Evolutionary conservation across 2,113 vertebrate genomes (phyloP).

Genomic region (Empidonax alnorum): DNA sequence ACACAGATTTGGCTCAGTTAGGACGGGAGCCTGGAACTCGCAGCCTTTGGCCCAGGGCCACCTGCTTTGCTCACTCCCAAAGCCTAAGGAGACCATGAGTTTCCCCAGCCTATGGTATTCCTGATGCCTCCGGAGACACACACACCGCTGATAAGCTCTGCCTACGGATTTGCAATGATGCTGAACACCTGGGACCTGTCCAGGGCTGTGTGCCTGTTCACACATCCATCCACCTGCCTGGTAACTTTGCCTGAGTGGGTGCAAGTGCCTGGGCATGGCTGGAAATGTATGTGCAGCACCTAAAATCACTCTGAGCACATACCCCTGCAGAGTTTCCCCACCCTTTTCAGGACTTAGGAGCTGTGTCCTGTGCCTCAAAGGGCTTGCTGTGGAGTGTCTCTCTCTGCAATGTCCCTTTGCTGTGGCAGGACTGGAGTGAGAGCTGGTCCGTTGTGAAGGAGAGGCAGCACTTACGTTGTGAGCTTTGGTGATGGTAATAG

Average conservation of each 20-base stretch:
- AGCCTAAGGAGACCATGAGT: neutral
- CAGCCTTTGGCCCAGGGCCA: neutral
- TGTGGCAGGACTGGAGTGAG: neutral
- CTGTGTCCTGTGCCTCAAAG: neutral
- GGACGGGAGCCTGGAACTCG: neutral
- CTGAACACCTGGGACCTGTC: neutral
- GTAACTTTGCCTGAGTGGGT: neutral
- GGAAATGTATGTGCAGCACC: neutral
- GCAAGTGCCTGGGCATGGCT: neutral
- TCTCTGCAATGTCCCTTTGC: neutral
- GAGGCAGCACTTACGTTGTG: constrained; percentile 79
- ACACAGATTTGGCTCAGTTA: neutral
- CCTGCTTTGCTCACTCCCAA: neutral
- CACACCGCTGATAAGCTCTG: neutral
- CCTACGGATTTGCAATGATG: neutral
- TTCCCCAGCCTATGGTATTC: neutral
- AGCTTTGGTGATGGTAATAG: constrained; percentile 93
- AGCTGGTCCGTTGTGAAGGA: neutral
- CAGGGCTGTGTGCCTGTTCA: neutral
- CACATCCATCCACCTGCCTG: neutral
- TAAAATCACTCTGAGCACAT: neutral
- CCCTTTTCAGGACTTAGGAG: neutral
- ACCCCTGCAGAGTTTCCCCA: neutral
- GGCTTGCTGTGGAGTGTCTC: neutral
- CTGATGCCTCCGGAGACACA: neutral